These are phyloP conservation scores for Diadumene lineata DNA, from an alignment of 92 coral and sea anemone species.

Conservation along the genomic window DNA sequence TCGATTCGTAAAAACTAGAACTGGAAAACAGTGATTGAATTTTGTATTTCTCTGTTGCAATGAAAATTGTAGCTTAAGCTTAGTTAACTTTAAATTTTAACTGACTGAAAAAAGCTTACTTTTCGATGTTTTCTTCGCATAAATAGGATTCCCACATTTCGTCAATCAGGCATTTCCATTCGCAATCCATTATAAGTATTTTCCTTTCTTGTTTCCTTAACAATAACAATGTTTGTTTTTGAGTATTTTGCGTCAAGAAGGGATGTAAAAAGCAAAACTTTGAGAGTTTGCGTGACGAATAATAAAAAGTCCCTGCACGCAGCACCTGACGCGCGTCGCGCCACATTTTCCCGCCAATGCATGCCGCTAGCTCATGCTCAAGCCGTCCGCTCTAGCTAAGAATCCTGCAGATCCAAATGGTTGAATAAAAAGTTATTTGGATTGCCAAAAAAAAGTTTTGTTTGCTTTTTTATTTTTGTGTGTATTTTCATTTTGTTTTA, in stretches of 20 bases:
- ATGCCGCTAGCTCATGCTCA: too few relatives aligned
- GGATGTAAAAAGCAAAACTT: not conserved
- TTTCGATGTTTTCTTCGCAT: constrained; percentile 23
- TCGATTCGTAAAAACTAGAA: constrained; percentile 24
- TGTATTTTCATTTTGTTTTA: too few relatives aligned
- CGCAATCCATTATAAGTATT: constrained; percentile 17
- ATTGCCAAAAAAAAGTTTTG: too few relatives aligned
- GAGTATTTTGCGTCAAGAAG: too few relatives aligned
- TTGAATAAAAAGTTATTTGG: too few relatives aligned
- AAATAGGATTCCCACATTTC: constrained; percentile 34
- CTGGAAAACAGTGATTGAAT: not conserved
- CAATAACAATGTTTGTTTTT: too few relatives aligned
- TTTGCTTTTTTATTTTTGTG: too few relatives aligned
- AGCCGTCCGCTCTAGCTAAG: too few relatives aligned
- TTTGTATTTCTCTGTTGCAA: too few relatives aligned
- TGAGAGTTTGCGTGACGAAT: not conserved
- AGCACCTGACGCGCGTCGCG: constrained; percentile 29
- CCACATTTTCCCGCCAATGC: constrained; percentile 34
- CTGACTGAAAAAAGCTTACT: not conserved
- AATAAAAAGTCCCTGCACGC: not conserved
- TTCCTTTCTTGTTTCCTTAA: not conserved
- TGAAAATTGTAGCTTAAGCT: not conserved
- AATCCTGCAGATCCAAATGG: too few relatives aligned
- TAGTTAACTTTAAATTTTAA: too few relatives aligned
- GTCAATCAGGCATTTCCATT: constrained; percentile 20